These are phyloP conservation scores for Kryptopterus vitreolus DNA, from an alignment of 2,797 vertebrate genomes.

Conservation along the genomic window DNA sequence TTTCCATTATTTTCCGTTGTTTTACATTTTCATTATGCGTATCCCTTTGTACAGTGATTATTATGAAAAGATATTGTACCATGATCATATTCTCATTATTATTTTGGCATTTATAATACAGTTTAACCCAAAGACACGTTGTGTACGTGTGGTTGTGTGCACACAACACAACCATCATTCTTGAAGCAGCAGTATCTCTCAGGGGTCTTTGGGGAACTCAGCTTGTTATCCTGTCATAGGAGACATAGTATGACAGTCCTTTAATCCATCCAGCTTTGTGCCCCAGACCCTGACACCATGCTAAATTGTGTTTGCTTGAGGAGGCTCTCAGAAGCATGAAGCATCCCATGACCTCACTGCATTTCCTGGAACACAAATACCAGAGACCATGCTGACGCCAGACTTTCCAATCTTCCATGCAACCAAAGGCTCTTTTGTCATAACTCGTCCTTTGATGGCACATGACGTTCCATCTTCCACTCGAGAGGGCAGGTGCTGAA, in stretches of 20 bases:
- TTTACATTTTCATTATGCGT: not conserved
- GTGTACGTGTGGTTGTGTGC: constrained; percentile 1
- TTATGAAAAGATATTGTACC: not conserved
- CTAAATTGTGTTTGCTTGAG: constrained; percentile 67
- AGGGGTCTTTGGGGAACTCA: constrained; percentile 36
- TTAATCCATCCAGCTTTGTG: constrained; percentile 66
- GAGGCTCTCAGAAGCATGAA: constrained; percentile 54
- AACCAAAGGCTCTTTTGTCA: constrained; percentile 55
- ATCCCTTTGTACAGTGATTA: not conserved
- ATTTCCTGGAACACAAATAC: constrained; percentile 49
- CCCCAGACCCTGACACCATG: constrained; percentile 61
- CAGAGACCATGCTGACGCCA: constrained; percentile 47
- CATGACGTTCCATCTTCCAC: constrained; percentile 59
- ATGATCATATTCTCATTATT: not conserved
- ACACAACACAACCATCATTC: constrained; percentile 3
- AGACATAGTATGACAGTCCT: constrained; percentile 57
- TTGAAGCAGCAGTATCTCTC: constrained; percentile 40
- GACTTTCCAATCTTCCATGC: constrained; percentile 48
- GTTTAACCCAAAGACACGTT: not conserved
- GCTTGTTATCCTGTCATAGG: constrained; percentile 59
- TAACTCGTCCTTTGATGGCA: constrained; percentile 55
- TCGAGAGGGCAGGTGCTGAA: constrained; percentile 55
- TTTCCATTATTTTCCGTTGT: not conserved
- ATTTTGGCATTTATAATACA: not conserved
- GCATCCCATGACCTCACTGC: constrained; percentile 44